A percentile compares a stretch with the other conserved stretches of the same genome.
These are phyloP conservation scores for Elgaria multicarinata DNA, from an alignment of 2,113 vertebrate species.

Conservation along the genomic window DNA sequence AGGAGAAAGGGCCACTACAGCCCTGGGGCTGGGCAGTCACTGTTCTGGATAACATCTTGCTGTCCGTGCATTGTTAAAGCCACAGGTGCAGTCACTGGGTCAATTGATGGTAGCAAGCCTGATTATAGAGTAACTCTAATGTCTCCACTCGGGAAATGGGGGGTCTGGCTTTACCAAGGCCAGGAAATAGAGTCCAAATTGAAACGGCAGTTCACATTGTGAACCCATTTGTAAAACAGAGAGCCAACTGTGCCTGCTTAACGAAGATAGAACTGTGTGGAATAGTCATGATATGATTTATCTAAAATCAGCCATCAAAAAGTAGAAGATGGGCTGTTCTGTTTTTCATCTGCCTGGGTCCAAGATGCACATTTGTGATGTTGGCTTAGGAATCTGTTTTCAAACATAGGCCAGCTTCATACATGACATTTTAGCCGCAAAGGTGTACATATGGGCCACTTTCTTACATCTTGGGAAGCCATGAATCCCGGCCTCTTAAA, in stretches of 20 bases:
- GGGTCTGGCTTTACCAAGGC: background rate
- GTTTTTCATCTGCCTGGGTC: background rate
- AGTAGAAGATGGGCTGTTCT: background rate
- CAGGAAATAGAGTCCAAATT: constrained; percentile 8
- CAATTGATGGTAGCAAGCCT: background rate
- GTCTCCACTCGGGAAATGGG: background rate
- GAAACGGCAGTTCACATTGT: constrained; percentile 1
- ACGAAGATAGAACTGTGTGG: background rate
- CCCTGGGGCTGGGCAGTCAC: background rate
- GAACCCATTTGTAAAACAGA: constrained; percentile 5
- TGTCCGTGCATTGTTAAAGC: background rate
- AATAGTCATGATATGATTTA: background rate
- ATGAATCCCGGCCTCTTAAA: background rate
- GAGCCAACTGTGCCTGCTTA: background rate
- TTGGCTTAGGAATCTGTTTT: background rate
- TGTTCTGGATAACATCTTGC: background rate
- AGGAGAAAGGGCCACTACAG: background rate
- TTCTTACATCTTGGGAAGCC: background rate
- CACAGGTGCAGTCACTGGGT: background rate
- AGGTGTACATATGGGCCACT: too few relatives aligned
- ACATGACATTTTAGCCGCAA: background rate
- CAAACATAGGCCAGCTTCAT: background rate
- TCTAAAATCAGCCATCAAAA: background rate
- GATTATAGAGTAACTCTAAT: background rate
- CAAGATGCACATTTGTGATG: background rate